phyloP scores from a whole-genome alignment of 1,140 invertebrate genomes.

The Brachionus angularis region DNA sequence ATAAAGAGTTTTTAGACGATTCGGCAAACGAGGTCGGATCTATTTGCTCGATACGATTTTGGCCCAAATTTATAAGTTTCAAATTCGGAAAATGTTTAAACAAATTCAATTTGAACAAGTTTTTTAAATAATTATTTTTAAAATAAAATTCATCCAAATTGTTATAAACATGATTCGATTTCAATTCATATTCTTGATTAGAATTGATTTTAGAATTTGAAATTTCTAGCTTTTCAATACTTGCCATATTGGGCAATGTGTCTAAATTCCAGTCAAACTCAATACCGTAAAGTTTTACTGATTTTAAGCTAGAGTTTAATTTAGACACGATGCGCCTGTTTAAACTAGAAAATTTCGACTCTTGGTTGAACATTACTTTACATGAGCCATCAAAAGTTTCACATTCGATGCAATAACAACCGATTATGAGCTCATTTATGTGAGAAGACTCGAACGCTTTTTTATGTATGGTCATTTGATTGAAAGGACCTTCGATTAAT shows the following conservation, averaged over 20 bases:
- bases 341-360: background rate
- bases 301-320: background rate
- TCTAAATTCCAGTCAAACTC: constrained; percentile 37
- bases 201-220: constrained; percentile 13
- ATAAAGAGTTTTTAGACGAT: background rate
- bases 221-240: constrained; percentile 36
- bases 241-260: background rate
- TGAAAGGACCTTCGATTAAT: constrained; percentile 31
- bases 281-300: constrained; percentile 17
- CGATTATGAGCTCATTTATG: constrained; percentile 29
- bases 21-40: background rate
- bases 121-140: constrained; percentile 39
- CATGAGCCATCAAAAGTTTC: constrained; percentile 25
- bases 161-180: background rate
- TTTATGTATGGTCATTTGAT: constrained; percentile 28
- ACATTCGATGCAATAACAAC: constrained; percentile 40
- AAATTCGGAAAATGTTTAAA: constrained; percentile 22
- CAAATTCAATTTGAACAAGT: constrained; percentile 2
- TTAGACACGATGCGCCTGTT: background rate
- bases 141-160: constrained; percentile 32
- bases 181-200: background rate
- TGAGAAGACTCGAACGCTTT: background rate
- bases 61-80: background rate
- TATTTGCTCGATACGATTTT: constrained; percentile 5
- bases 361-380: background rate